phyloP scores from a whole-genome alignment of 1,140 invertebrate genomes.

The Vanessa atalanta region DNA sequence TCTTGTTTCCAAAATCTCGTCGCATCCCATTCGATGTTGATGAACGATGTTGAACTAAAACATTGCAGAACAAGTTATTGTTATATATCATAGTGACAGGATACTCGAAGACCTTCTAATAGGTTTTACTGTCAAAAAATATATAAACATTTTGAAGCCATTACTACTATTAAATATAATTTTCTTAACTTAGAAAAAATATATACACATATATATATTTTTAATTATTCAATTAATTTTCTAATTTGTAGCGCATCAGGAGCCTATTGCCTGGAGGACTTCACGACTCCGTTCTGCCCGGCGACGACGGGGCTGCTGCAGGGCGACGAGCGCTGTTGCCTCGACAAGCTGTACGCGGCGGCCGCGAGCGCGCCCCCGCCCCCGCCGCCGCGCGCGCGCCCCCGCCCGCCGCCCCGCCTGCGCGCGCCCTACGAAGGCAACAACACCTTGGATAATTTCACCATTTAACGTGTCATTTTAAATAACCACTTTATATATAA shows the following conservation, averaged over 20 bases:
- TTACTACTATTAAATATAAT: no score
- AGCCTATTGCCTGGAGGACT: conserved; percentile 84
- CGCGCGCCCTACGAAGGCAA: conserved; percentile 25
- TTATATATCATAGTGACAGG: no score
- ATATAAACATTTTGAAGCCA: no score
- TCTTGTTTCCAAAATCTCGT: no score
- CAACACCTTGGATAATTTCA: conserved; percentile 23
- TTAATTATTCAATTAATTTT: neutral
- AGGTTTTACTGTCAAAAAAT: no score
- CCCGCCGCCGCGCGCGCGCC: conserved; percentile 44
- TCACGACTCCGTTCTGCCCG: conserved; percentile 85
- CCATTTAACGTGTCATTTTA: neutral
- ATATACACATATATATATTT: no score
- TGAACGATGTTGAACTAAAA: no score
- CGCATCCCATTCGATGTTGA: no score
- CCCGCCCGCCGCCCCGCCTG: neutral
- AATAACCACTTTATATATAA: neutral
- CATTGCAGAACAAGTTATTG: no score
- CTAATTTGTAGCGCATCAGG: conserved; percentile 80
- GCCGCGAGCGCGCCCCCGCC: conserved; percentile 51
- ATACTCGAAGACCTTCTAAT: no score
- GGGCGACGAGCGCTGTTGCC: conserved; percentile 86
- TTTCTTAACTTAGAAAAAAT: no score
- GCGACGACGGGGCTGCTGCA: conserved; percentile 71
- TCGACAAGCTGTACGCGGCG: conserved; percentile 70